These are phyloP conservation scores for Ammodytes dubius DNA, from an alignment of 2,113 vertebrate species.

Conservation along the genomic window DNA sequence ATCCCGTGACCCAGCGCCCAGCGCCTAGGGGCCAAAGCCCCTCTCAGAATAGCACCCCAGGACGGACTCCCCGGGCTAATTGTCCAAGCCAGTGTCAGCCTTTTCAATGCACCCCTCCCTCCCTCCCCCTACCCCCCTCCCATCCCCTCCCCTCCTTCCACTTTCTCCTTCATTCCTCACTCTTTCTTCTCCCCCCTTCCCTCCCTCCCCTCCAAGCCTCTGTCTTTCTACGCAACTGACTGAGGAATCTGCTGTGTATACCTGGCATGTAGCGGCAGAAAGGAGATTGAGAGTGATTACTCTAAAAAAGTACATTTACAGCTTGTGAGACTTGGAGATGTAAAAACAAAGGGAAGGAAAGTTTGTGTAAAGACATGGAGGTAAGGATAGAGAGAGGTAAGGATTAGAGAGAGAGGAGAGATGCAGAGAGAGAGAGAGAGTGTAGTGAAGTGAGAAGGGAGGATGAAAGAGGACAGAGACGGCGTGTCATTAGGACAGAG, in stretches of 20 bases:
- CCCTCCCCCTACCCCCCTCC: neutral
- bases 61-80: conserved; percentile 85
- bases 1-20: conserved; percentile 85
- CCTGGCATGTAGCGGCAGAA: conserved; percentile 37
- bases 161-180: conserved; percentile 67
- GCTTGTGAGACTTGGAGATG: neutral
- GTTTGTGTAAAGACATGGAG: neutral
- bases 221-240: conserved; percentile 58
- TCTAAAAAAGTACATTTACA: conserved; percentile 11
- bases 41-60: conserved; percentile 84
- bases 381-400: neutral
- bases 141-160: conserved; percentile 52
- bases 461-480: conserved; percentile 30
- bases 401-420: conserved; percentile 15
- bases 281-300: conserved; percentile 12
- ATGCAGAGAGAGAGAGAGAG: conserved; percentile 6
- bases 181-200: conserved; percentile 55
- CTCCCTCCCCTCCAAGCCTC: conserved; percentile 54
- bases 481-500: conserved; percentile 17
- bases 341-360: neutral
- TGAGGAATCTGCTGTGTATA: conserved; percentile 56
- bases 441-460: neutral
- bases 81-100: conserved; percentile 85
- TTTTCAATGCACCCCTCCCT: conserved; percentile 79
- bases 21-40: conserved; percentile 78